phyloP scores from a whole-genome alignment of 2,888 invertebrate species.

The Metopia argyrocephala region DNA sequence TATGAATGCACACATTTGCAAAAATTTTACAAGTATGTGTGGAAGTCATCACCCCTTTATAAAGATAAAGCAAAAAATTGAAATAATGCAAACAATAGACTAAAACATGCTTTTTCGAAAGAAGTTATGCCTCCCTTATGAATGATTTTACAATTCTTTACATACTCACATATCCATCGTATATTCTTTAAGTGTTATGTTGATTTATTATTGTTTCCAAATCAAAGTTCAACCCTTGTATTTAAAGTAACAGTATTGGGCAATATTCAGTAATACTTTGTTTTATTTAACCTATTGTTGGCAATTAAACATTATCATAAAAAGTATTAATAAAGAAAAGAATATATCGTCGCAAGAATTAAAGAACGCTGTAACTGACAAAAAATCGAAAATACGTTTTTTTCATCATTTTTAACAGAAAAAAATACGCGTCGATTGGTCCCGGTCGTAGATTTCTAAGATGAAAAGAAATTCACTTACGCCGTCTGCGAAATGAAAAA shows the following conservation, averaged over 20 bases:
- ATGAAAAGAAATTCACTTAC: no score
- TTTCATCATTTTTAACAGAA: no score
- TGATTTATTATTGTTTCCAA: constrained; percentile 24
- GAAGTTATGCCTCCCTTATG: background rate
- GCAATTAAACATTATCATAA: no score
- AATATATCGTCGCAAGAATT: no score
- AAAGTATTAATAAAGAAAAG: no score
- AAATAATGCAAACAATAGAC: constrained; percentile 39
- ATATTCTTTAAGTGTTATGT: constrained; percentile 29
- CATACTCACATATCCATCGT: background rate
- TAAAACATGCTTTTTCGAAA: constrained; percentile 20
- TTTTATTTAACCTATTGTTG: background rate
- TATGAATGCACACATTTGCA: constrained; percentile 21
- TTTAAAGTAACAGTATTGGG: background rate
- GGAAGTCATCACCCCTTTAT: background rate
- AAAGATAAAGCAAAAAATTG: constrained; percentile 23
- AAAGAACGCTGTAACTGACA: no score
- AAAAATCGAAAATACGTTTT: no score
- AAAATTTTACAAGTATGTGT: constrained; percentile 2
- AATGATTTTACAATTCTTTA: constrained; percentile 1
- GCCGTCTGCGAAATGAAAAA: no score
- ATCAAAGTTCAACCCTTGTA: constrained; percentile 35
- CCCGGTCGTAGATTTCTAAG: no score
- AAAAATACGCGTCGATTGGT: no score
- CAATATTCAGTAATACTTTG: background rate